Evolutionary conservation across 2,113 vertebrate species (phyloP), one percentile per base, ranked within the genome.

Genomic region (Melanerpes aurifrons): DNA sequence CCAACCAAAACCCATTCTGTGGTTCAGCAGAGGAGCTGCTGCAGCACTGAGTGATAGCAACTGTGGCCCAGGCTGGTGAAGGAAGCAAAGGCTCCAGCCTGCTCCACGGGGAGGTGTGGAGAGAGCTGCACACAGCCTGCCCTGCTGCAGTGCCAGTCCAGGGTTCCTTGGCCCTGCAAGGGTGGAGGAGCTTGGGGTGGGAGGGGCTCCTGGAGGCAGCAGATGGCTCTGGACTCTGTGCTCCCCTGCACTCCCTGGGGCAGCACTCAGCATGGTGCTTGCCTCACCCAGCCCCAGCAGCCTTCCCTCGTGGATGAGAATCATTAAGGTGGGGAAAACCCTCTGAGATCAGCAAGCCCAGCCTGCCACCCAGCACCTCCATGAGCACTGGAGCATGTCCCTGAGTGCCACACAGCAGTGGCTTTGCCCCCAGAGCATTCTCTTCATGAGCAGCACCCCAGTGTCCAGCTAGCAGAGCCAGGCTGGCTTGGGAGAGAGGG

Each of bases 221-320:
- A 16, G 16, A 0, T 37, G 47, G 50, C 29, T 87, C 26, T 8
- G 2, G 28, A 45, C 20, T 16, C 31, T 56, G 35, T 24, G 25
- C 22, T 58, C 37, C 31, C 56, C 28, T 26, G 25, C 3, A 1
- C 12, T 57, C 25, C 8, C 4, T 5, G 4, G 10, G 22, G 67
- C 53, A 57, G 15, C 13, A 19, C 22, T 70, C 35, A 29, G 0
- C 45, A 20, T 53, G 79, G 48, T 58, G 18, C 15, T 69, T 64
- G 19, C 7, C 10, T 50, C 12, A 7, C 7, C 45, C 50, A 12
- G n/a, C 63, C 10, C n/a, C 2, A 0, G 9, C 6, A n/a, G 24
- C 12, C 35, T 69, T 70, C 73, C 40, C 20, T 25, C 19, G 59
- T 62, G 9, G 54, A 16, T 53, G 21, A 53, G 50, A 12, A 53